Base-by-base conservation (phyloP, 2,113 vertebrate species). In the Lasiurus borealis region DNA sequence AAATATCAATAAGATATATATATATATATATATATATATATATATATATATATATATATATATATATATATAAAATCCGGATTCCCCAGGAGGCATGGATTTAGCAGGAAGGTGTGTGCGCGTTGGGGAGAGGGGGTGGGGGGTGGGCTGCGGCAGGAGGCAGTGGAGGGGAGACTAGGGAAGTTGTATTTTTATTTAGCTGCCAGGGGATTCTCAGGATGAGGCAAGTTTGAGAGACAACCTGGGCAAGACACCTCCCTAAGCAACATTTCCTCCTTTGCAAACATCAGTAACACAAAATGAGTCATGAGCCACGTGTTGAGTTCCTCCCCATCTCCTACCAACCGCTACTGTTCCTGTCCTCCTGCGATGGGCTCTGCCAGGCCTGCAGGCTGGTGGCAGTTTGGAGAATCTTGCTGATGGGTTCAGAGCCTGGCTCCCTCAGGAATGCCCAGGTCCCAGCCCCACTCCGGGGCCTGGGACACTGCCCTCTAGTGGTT, bases 401-500 rank as follows among this genome's bases (percentile, higher is more conserved):
- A 34, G 25, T 52, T 86, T 4, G 2, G 44, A 50, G 29, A 72
- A 18, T 76, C 48, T 64, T 59, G 84, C 52, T 54, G 19, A 78
- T 15, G 44, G 40, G 1, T 16, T 52, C 44, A 80, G 36, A 54
- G 27, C 12, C 50, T 14, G 44, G 34, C 73, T 40, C 54, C 31
- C 34, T 44, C 18, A 40, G 86, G 75, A 54, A 50, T 29, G 82
- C 5, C 16, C 31, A 4, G 18, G 50, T 19, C 62, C 71, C 59
- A 6, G 15, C 6, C 27, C 11, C 12, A 31, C 64, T 40, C 48
- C 0, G 0, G 27, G 69, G 25, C 59, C 36, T 44, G 0, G 1
- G 83, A 50, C 15, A 10, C 18, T 71, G 59, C 12, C 18, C 34
- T 83, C 83, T 64, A 29, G 76, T 13, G 54, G 76, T 34, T 64